Conservation (phyloP, 2,888 invertebrate genomes). For the Drosophila lacicola region DNA sequence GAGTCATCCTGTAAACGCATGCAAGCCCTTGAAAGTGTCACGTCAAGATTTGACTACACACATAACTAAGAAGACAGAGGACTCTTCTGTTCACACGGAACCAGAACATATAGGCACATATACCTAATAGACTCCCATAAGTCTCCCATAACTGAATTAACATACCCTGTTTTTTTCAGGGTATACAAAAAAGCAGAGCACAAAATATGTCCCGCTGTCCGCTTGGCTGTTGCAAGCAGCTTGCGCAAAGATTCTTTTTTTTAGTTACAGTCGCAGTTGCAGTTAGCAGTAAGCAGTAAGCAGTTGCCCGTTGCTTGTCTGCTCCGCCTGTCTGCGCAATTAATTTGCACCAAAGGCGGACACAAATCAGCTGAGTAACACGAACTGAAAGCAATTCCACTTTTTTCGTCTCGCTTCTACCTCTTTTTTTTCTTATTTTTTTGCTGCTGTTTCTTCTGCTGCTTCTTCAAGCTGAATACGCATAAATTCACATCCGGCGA, state of each 20-base stretch:
- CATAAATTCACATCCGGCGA: slow-evolving; percentile 80
- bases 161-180: not conserved
- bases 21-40: too few relatives aligned
- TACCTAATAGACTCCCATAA: too few relatives aligned
- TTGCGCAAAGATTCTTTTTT: slow-evolving; percentile 8
- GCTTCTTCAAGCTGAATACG: slow-evolving; percentile 68
- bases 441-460: slow-evolving; percentile 22
- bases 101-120: not conserved
- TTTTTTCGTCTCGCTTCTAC: not conserved
- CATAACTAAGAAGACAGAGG: too few relatives aligned
- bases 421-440: slow-evolving; percentile 8
- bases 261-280: slow-evolving; percentile 28
- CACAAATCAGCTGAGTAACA: slow-evolving; percentile 68
- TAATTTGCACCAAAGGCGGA: slow-evolving; percentile 75
- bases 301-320: slow-evolving; percentile 48
- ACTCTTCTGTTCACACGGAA: not conserved
- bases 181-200: slow-evolving; percentile 1
- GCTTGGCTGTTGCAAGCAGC: slow-evolving; percentile 14
- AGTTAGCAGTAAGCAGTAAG: slow-evolving; percentile 7
- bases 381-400: slow-evolving; percentile 60
- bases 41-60: too few relatives aligned
- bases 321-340: slow-evolving; percentile 68
- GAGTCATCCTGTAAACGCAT: too few relatives aligned
- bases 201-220: slow-evolving; percentile 13
- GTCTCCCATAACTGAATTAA: not conserved